phyloP scores from a whole-genome alignment of 2,888 invertebrate species.

The Aromia moschata region DNA sequence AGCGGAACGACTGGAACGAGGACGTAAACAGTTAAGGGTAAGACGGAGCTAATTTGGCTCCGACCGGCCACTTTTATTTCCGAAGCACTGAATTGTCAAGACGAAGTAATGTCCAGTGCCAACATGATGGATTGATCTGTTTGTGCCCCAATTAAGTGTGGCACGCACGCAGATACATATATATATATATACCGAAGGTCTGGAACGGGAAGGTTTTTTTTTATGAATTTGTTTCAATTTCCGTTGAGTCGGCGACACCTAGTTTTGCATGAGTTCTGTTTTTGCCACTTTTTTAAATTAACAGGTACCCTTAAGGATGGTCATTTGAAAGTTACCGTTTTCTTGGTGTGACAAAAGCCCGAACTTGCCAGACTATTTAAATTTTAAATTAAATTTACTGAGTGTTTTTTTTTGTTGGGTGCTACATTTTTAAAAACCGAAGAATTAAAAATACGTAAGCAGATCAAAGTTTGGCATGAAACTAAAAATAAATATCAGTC shows the following conservation, averaged over 20 bases:
- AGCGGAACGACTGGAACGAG: background rate
- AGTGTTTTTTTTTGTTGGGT: too few species aligned
- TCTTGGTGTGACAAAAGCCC: too few species aligned
- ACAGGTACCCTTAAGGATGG: too few species aligned
- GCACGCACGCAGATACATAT: slow-evolving; percentile 50
- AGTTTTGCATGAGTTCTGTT: background rate
- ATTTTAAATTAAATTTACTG: too few species aligned
- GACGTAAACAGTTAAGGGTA: slow-evolving; percentile 18
- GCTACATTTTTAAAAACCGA: too few species aligned
- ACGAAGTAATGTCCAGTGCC: slow-evolving; percentile 57
- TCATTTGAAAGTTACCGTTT: too few species aligned
- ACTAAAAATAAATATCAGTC: too few species aligned
- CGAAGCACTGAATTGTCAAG: slow-evolving; percentile 53
- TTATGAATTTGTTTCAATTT: slow-evolving; percentile 22
- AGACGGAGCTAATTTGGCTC: slow-evolving; percentile 48
- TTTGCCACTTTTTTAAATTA: too few species aligned
- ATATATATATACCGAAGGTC: slow-evolving; percentile 50
- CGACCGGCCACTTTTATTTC: slow-evolving; percentile 51
- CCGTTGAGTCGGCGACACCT: slow-evolving; percentile 19
- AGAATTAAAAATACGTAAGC: too few species aligned
- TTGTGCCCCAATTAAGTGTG: slow-evolving; percentile 55
- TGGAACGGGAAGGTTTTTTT: slow-evolving; percentile 27
- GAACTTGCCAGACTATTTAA: too few species aligned
- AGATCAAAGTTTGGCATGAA: too few species aligned
- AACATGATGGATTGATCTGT: slow-evolving; percentile 60